A percentile compares a stretch with the other conserved stretches of the same genome.
Conservation (phyloP, 1,140 invertebrate species). For the Saxidomus purpurata region DNA sequence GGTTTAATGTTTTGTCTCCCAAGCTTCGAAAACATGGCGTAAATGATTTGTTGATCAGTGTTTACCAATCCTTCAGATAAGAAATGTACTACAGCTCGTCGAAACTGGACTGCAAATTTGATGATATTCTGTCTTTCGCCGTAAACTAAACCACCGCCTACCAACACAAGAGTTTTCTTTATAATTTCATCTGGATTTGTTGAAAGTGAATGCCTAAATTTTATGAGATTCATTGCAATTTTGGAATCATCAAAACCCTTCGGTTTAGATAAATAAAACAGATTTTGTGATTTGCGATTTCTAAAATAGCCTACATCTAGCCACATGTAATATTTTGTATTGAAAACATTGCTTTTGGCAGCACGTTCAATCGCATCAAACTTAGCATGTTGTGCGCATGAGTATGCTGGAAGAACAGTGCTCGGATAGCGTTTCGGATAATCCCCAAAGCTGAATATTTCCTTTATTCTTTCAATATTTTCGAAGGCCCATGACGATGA, state of each 20-base stretch:
- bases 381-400: conserved; percentile 75
- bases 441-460: conserved; percentile 65
- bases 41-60: conserved; percentile 61
- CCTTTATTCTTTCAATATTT: conserved; percentile 66
- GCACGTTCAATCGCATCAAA: conserved; percentile 68
- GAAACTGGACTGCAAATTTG: conserved; percentile 25
- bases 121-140: conserved; percentile 29
- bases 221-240: conserved; percentile 68
- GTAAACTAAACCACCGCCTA: conserved; percentile 52
- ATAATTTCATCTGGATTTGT: conserved; percentile 62
- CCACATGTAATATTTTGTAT: conserved; percentile 74
- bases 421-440: conserved; percentile 79
- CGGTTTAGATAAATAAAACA: conserved; percentile 71
- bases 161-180: conserved; percentile 55
- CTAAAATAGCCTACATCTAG: conserved; percentile 79
- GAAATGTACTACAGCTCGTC: conserved; percentile 12
- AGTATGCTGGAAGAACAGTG: conserved; percentile 75
- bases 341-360: conserved; percentile 58
- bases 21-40: conserved; percentile 47
- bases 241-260: conserved; percentile 65
- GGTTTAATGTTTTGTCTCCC: background rate
- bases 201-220: background rate
- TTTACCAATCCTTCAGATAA: conserved; percentile 46
- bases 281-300: conserved; percentile 57
- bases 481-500: conserved; percentile 71